Conservation (phyloP, 2,888 invertebrate species). For the Epirrita christyi region DNA sequence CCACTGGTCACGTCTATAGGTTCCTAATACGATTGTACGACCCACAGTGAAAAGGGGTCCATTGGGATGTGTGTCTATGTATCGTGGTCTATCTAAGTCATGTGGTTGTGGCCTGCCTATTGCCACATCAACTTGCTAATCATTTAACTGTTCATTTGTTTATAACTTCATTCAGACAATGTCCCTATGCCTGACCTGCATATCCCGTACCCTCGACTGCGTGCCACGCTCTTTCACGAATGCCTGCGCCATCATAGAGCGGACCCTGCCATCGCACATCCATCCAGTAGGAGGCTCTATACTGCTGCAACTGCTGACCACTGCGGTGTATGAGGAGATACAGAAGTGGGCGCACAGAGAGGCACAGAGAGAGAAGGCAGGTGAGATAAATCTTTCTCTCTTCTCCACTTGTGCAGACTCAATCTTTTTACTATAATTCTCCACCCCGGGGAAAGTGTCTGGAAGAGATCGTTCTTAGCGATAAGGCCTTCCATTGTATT, state of each 20-base stretch:
- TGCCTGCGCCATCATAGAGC: conserved; percentile 86
- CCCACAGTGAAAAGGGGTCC: too few relatives aligned
- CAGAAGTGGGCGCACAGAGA: conserved; percentile 79
- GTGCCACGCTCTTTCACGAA: conserved; percentile 85
- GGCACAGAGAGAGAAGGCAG: conserved; percentile 60
- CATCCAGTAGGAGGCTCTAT: conserved; percentile 89
- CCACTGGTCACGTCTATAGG: too few relatives aligned
- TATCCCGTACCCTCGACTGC: conserved; percentile 88
- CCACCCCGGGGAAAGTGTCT: not conserved
- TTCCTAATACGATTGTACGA: too few relatives aligned
- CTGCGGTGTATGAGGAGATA: conserved; percentile 88
- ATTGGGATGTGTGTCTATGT: too few relatives aligned
- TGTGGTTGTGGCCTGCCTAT: not conserved
- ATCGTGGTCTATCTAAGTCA: too few relatives aligned
- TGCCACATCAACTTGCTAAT: not conserved
- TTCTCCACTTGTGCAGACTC: too few relatives aligned
- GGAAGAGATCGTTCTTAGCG: too few relatives aligned
- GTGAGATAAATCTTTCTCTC: too few relatives aligned
- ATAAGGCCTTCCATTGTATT: too few relatives aligned
- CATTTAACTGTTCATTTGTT: not conserved
- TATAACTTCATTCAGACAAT: conserved; percentile 81
- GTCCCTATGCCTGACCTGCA: conserved; percentile 87
- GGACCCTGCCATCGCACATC: conserved; percentile 88
- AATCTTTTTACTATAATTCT: too few relatives aligned
- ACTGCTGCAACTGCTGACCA: conserved; percentile 88